Evolutionary conservation across 2,888 invertebrate genomes (phyloP).

Genomic region (Cactoblastis cactorum): DNA sequence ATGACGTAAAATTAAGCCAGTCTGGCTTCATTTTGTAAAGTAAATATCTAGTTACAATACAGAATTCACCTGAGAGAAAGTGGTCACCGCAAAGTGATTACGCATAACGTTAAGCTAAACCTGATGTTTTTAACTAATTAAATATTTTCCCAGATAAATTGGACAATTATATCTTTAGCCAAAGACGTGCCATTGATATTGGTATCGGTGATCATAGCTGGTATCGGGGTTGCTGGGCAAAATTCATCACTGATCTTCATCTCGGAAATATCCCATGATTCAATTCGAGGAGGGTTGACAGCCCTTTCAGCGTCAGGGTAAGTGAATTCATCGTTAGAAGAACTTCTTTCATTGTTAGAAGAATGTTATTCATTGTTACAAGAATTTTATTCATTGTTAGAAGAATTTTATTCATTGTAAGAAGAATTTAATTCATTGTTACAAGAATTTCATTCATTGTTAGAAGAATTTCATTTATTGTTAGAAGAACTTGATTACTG

Average conservation of each 20-base stretch:
- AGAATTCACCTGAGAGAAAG: no score
- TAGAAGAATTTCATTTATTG: not conserved
- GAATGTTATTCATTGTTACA: not conserved
- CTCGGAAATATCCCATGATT: constrained; percentile 59
- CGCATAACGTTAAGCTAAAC: no score
- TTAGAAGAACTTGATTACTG: no score
- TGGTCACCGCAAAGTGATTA: no score
- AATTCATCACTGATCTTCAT: constrained; percentile 59
- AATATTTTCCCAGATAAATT: constrained; percentile 42
- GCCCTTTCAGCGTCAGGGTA: constrained; percentile 45
- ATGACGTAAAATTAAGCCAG: no score
- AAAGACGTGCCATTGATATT: constrained; percentile 44
- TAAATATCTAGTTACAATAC: no score
- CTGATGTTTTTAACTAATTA: no score
- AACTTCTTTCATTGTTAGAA: not conserved
- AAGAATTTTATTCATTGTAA: not conserved
- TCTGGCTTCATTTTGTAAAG: no score
- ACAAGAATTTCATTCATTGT: not conserved
- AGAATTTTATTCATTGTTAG: not conserved
- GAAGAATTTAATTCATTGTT: not conserved
- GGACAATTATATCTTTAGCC: constrained; percentile 53
- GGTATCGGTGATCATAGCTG: constrained; percentile 42
- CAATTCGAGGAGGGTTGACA: constrained; percentile 57
- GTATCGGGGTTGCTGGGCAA: constrained; percentile 60
- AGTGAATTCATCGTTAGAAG: not conserved